phyloP scores from a whole-genome alignment of 2,797 vertebrate species.

The Clarias fuscus region DNA sequence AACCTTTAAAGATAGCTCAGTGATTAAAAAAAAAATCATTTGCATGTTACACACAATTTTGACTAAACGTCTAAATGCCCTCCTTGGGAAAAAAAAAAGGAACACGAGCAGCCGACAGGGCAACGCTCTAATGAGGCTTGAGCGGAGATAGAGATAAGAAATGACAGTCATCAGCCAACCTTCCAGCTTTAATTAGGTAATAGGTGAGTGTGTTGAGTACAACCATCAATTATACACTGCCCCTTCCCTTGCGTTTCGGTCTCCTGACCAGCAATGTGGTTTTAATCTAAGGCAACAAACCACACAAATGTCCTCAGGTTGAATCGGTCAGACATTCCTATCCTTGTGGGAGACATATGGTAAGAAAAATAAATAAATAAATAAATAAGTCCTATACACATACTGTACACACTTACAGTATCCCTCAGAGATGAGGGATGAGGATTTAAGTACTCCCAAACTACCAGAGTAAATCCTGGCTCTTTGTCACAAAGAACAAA shows the following conservation, averaged over 20 bases:
- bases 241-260: conserved; percentile 30
- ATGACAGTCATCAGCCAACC: conserved; percentile 57
- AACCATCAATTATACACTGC: conserved; percentile 64
- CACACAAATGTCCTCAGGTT: too few species aligned
- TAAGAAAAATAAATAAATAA: not conserved
- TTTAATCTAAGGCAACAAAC: conserved; percentile 40
- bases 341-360: not conserved
- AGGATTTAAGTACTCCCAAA: conserved; percentile 7
- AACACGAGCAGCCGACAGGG: not conserved
- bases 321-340: not conserved
- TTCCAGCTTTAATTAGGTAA: conserved; percentile 67
- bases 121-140: not conserved
- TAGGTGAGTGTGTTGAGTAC: conserved; percentile 61
- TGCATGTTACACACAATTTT: not conserved
- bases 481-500: not conserved
- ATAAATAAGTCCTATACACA: not conserved
- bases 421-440: not conserved
- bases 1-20: not conserved
- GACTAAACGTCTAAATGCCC: not conserved
- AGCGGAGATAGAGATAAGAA: conserved; percentile 58
- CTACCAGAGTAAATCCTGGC: not conserved
- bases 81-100: not conserved
- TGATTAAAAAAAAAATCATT: not conserved
- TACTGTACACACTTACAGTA: not conserved
- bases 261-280: conserved; percentile 48